These are phyloP conservation scores for Muricea muricata DNA, from an alignment of 92 coral and sea anemone genomes.

Conservation along the genomic window DNA sequence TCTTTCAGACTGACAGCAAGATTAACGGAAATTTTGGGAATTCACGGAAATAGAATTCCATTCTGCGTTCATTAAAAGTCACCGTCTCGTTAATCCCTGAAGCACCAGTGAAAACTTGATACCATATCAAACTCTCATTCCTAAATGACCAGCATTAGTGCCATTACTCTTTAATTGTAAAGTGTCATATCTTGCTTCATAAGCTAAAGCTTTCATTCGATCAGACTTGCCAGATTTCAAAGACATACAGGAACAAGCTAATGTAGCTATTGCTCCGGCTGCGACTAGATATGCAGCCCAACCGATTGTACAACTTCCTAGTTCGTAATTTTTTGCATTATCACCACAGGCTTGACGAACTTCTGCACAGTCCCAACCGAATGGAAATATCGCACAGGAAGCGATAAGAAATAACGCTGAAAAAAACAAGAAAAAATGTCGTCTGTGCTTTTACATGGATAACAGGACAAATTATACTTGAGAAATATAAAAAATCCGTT, in stretches of 20 bases:
- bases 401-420: slow-evolving; percentile 77
- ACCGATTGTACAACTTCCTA: slow-evolving; percentile 78
- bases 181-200: slow-evolving; percentile 7
- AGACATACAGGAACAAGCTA: slow-evolving; percentile 76
- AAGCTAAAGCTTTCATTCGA: slow-evolving; percentile 17
- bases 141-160: too few species aligned
- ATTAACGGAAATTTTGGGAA: too few species aligned
- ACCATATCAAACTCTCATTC: too few species aligned
- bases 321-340: slow-evolving; percentile 66
- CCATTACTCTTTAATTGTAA: background rate
- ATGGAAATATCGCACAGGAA: slow-evolving; percentile 86
- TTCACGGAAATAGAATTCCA: too few species aligned
- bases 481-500: background rate
- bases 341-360: slow-evolving; percentile 87
- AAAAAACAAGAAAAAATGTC: background rate
- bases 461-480: background rate
- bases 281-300: slow-evolving; percentile 79
- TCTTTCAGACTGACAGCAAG: too few species aligned
- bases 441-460: background rate
- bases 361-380: slow-evolving; percentile 89
- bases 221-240: slow-evolving; percentile 62
- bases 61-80: too few species aligned
- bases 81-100: too few species aligned
- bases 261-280: slow-evolving; percentile 68
- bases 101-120: too few species aligned